Evolutionary conservation across 2,888 invertebrate genomes (phyloP), one percentile per base, ranked within the genome.

Genomic region (Pheosia tremula): DNA sequence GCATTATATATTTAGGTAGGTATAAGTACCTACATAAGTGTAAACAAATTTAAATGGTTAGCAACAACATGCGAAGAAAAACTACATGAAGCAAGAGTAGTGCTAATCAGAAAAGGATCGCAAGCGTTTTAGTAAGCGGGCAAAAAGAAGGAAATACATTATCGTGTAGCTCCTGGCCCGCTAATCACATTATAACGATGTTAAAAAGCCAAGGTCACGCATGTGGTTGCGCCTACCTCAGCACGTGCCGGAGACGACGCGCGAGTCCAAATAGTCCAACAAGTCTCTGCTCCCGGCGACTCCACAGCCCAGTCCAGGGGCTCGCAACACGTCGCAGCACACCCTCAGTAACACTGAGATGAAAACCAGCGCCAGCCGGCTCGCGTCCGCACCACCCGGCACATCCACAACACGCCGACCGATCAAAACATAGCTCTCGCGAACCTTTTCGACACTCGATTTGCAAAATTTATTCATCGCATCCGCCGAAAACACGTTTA

Each of bases 391-490:
- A 82, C 80, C 80, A 75, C 88, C 90, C 86, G 90, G 88, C 90
- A 90, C 89, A 81, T 86, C 84, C 85, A 90, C 89, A 84, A 85
- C 86, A 87, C 85, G 86, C 84, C 87, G 89, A 70, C 85, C 85
- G 87, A 88, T 91, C 90, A 90, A 91, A 91, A 90, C 92, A 93
- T 91, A 86, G 85, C 88, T 87, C 84, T 88, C 91, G 87, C 91
- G 87, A 87, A 89, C 86, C 86, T 91, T 92, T 89, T 90, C 88
- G 83, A 90, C 91, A 90, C 90, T 87, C 84, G 90, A 90, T 88
- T 91, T 85, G 91, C 91, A 91, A 91, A 92, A 91, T 93, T 88
- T 93, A 93, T 92, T 91, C 93, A 93, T 93, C 93, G 92, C 93
- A 93, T 93, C 89, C 93, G 91, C 89, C 86, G 87, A 90, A 88